phyloP scores from a whole-genome alignment of 1,140 invertebrate species.

The Dufourea novaeangliae region DNA sequence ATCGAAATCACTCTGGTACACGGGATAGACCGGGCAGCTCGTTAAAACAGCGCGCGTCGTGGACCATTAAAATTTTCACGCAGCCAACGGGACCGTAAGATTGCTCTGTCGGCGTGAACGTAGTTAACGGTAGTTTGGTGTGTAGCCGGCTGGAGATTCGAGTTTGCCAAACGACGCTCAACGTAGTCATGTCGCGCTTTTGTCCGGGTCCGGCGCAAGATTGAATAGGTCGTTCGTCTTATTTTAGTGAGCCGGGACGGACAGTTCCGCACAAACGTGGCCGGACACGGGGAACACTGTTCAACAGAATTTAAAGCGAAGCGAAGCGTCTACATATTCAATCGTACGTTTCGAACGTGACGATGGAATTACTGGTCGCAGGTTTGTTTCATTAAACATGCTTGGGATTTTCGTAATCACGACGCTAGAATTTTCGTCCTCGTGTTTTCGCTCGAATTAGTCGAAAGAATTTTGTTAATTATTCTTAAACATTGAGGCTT shows the following conservation, averaged over 20 bases:
- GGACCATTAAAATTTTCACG: conserved; percentile 10
- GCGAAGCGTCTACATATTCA: neutral
- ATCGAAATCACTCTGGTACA: neutral
- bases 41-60: neutral
- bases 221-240: neutral
- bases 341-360: neutral
- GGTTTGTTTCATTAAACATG: conserved; percentile 2
- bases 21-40: neutral
- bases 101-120: neutral
- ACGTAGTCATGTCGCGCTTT: neutral
- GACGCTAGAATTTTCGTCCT: neutral
- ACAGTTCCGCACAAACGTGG: neutral
- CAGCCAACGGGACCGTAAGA: neutral
- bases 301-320: neutral
- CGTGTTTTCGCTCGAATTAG: neutral
- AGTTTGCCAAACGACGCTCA: conserved; percentile 1
- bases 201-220: neutral
- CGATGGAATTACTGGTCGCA: neutral
- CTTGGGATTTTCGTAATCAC: too few relatives aligned
- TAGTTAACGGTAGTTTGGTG: conserved; percentile 6
- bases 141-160: too few relatives aligned
- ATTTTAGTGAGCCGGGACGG: neutral
- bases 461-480: neutral
- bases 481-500: too few relatives aligned
- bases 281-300: neutral